A percentile compares a stretch with the other conserved stretches of the same genome.
These are phyloP conservation scores for Sminthopsis crassicaudata DNA, from an alignment of 2,113 vertebrate genomes.

Conservation along the genomic window DNA sequence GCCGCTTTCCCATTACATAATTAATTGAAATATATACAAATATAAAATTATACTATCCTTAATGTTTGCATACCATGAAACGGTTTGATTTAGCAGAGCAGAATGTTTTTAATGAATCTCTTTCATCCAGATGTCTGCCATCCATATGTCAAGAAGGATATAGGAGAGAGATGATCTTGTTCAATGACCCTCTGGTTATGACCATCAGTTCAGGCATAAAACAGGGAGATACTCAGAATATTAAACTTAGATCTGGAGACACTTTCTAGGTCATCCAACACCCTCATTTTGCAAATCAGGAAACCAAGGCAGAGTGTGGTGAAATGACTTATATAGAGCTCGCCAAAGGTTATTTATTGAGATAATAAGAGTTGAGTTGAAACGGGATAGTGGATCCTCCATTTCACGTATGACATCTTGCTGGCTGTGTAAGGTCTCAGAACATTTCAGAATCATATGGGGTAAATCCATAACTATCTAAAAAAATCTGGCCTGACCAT, in stretches of 20 bases:
- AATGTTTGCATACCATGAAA: no score
- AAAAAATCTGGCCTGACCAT: no score
- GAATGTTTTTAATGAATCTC: not conserved
- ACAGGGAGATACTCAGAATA: not conserved
- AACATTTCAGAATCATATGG: no score
- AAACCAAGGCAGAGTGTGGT: not conserved
- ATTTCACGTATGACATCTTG: no score
- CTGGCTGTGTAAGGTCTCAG: no score
- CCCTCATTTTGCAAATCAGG: not conserved
- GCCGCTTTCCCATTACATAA: not conserved
- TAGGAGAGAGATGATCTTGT: not conserved
- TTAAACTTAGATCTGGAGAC: not conserved
- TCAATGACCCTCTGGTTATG: not conserved
- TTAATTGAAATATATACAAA: not conserved
- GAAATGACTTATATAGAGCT: not conserved
- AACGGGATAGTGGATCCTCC: no score
- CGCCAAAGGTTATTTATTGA: no score
- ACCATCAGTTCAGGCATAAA: not conserved
- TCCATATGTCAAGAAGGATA: not conserved
- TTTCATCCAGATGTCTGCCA: not conserved
- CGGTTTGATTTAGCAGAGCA: not conserved
- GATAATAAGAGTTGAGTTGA: no score
- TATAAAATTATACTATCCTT: not conserved
- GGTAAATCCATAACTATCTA: no score
- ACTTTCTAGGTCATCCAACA: not conserved